Evolutionary conservation across 92 coral and sea anemone genomes (phyloP).

Genomic region (Ricordea florida): DNA sequence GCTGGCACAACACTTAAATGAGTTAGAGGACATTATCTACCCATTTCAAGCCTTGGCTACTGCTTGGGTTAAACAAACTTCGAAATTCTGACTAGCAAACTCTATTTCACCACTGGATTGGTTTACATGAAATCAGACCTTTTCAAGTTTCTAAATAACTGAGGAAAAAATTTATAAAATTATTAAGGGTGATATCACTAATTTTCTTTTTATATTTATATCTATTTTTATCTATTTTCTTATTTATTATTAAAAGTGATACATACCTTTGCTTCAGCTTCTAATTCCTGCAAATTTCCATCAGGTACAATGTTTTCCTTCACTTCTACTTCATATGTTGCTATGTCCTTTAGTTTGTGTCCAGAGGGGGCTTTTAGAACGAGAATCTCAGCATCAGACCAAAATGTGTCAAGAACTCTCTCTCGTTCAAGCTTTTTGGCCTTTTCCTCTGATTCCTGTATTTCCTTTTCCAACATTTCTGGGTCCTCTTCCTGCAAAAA

Average conservation of each 20-base stretch:
- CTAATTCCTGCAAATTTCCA: slow-evolving; percentile 61
- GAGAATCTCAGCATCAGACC: slow-evolving; percentile 80
- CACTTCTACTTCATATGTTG: slow-evolving; percentile 80
- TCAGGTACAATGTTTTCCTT: slow-evolving; percentile 73
- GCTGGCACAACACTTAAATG: too few species aligned
- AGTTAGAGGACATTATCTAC: too few species aligned
- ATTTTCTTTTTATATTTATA: neutral
- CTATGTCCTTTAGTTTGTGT: slow-evolving; percentile 91
- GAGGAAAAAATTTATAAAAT: too few species aligned
- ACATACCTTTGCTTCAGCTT: slow-evolving; percentile 75
- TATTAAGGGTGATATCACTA: neutral
- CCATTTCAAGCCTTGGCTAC: too few species aligned
- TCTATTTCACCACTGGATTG: too few species aligned
- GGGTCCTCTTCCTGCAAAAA: slow-evolving; percentile 51
- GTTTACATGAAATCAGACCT: too few species aligned
- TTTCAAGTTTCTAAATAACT: too few species aligned
- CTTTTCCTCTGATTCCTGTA: slow-evolving; percentile 60
- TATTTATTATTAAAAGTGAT: neutral
- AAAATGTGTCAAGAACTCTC: slow-evolving; percentile 60
- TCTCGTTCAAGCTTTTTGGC: slow-evolving; percentile 64
- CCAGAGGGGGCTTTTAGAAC: slow-evolving; percentile 87
- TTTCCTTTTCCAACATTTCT: slow-evolving; percentile 59
- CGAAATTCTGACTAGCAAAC: too few species aligned
- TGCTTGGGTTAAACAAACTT: too few species aligned
- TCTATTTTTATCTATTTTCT: neutral